These are phyloP conservation scores for Dynastes hyllus DNA, from an alignment of 2,888 invertebrate species.

Conservation along the genomic window DNA sequence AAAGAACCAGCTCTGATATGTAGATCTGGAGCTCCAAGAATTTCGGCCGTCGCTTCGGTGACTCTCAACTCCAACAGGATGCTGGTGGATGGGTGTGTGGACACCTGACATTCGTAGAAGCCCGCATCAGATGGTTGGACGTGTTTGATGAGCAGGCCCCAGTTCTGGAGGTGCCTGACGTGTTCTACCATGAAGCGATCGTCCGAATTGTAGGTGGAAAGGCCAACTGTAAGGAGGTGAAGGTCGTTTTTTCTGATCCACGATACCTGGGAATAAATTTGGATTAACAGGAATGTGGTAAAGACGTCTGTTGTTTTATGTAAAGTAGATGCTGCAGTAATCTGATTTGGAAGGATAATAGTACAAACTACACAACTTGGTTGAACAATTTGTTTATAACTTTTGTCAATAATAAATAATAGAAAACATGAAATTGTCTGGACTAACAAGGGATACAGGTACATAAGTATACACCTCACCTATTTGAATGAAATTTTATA, in stretches of 20 bases:
- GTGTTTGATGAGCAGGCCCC: conserved; percentile 80
- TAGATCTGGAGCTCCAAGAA: conserved; percentile 76
- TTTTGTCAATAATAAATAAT: too few species aligned
- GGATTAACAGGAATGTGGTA: too few species aligned
- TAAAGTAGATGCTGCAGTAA: too few species aligned
- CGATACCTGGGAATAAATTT: conserved; percentile 73
- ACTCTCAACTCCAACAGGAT: conserved; percentile 84
- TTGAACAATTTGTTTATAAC: too few species aligned
- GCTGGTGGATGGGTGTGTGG: conserved; percentile 85
- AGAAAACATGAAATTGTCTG: too few species aligned
- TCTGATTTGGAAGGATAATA: too few species aligned
- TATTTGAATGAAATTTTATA: too few species aligned
- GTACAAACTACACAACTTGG: too few species aligned
- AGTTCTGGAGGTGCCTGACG: conserved; percentile 77
- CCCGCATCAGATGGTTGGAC: conserved; percentile 83
- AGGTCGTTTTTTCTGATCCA: conserved; percentile 83
- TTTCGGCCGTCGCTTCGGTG: conserved; percentile 76
- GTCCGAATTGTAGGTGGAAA: conserved; percentile 81
- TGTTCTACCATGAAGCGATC: conserved; percentile 79
- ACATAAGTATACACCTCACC: too few species aligned
- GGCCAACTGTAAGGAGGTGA: conserved; percentile 80
- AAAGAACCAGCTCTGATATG: conserved; percentile 76
- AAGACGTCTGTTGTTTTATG: too few species aligned
- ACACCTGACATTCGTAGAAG: conserved; percentile 87
- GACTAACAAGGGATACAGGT: too few species aligned